These are phyloP conservation scores for Carterocephalus palaemon DNA, from an alignment of 2,888 invertebrate genomes.

Conservation along the genomic window DNA sequence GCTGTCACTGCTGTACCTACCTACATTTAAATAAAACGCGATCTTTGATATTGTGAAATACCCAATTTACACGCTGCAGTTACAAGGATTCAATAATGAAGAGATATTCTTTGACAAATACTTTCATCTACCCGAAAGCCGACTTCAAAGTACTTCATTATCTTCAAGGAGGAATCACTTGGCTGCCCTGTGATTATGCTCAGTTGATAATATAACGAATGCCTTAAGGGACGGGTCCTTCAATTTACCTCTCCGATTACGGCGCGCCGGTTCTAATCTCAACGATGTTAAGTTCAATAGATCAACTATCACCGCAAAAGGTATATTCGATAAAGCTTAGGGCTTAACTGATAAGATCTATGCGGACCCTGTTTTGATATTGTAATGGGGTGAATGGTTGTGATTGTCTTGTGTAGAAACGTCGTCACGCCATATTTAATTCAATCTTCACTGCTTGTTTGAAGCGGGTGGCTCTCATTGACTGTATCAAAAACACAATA, in stretches of 20 bases:
- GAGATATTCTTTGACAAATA: not conserved
- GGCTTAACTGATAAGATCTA: slow-evolving; percentile 62
- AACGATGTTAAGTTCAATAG: slow-evolving; percentile 38
- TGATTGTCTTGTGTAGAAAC: slow-evolving; percentile 69
- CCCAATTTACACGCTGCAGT: not conserved
- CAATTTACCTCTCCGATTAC: slow-evolving; percentile 14
- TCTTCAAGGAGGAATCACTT: slow-evolving; percentile 18
- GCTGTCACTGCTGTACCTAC: too few species aligned
- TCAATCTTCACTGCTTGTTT: too few species aligned
- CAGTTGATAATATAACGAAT: slow-evolving; percentile 13
- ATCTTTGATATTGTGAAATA: too few species aligned
- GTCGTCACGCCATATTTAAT: slow-evolving; percentile 69
- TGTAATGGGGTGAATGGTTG: slow-evolving; percentile 55
- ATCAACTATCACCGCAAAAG: slow-evolving; percentile 55
- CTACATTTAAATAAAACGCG: too few species aligned
- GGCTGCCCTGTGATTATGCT: slow-evolving; percentile 13
- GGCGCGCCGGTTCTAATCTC: slow-evolving; percentile 13
- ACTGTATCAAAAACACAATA: too few species aligned
- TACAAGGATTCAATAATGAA: not conserved
- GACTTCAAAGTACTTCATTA: slow-evolving; percentile 19
- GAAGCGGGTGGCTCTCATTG: too few species aligned
- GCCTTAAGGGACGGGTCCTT: slow-evolving; percentile 11
- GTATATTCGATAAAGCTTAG: slow-evolving; percentile 59
- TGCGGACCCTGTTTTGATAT: slow-evolving; percentile 49
- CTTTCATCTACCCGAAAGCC: slow-evolving; percentile 28